phyloP scores from a whole-genome alignment of 2,113 vertebrate species.

The Rhadina sibilatrix region DNA sequence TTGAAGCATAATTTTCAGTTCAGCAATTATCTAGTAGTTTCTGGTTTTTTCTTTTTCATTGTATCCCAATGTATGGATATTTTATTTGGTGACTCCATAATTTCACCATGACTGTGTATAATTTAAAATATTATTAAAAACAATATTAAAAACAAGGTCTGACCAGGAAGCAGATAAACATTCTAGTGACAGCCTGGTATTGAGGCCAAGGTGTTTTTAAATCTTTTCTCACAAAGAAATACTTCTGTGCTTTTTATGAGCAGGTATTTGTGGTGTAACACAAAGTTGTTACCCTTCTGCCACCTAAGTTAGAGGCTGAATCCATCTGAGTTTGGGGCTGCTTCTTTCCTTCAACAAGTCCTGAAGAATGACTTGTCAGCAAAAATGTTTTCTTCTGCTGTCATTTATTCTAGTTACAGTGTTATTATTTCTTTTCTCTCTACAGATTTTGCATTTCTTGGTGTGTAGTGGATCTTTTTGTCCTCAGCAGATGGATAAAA shows the following conservation, averaged over 20 bases:
- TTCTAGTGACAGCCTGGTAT: neutral
- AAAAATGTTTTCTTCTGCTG: neutral
- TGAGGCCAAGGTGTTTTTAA: neutral
- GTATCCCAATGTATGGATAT: neutral
- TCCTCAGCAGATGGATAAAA: neutral
- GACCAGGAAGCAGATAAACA: neutral
- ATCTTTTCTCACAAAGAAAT: neutral
- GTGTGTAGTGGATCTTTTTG: neutral
- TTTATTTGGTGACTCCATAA: neutral
- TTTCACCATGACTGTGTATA: neutral
- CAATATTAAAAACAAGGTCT: neutral
- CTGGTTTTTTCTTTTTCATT: neutral
- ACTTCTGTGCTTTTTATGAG: neutral
- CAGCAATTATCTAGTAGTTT: neutral
- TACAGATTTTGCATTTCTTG: neutral
- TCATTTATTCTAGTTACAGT: neutral
- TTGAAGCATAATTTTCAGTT: neutral
- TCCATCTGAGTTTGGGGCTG: neutral
- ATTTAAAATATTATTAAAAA: neutral
- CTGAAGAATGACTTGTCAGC: neutral
- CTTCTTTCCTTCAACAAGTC: neutral
- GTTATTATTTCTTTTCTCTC: neutral
- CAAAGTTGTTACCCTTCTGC: neutral
- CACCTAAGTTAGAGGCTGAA: neutral
- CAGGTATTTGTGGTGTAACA: neutral